A percentile compares a stretch with the other conserved stretches of the same genome.
These are phyloP conservation scores for Apoda limacodes DNA, from an alignment of 2,888 invertebrate genomes.

Conservation along the genomic window DNA sequence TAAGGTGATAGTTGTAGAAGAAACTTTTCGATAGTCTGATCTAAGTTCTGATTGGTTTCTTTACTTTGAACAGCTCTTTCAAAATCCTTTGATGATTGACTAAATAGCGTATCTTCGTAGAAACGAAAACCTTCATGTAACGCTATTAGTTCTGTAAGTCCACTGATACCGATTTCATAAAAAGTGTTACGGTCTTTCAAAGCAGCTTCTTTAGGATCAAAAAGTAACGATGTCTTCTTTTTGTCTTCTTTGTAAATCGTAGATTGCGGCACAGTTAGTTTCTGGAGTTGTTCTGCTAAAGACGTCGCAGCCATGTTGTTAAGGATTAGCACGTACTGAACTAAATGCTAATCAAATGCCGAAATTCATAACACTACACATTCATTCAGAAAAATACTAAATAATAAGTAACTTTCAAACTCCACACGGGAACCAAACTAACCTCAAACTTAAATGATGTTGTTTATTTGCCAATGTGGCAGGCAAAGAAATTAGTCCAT, in stretches of 20 bases:
- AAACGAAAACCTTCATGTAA: slow-evolving; percentile 79
- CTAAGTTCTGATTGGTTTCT: slow-evolving; percentile 80
- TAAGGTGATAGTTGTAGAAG: slow-evolving; percentile 88
- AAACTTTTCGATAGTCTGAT: slow-evolving; percentile 82
- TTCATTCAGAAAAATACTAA: no score
- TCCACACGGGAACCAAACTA: no score
- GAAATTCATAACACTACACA: not conserved
- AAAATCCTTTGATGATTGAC: slow-evolving; percentile 78
- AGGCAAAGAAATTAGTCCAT: no score
- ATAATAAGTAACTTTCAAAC: no score
- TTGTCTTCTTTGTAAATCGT: slow-evolving; percentile 73
- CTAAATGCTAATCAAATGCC: no score
- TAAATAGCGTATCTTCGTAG: slow-evolving; percentile 83
- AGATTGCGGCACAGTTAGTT: slow-evolving; percentile 82
- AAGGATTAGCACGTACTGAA: no score
- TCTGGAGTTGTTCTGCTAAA: slow-evolving; percentile 82
- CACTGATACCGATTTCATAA: slow-evolving; percentile 87
- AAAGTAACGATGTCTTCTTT: slow-evolving; percentile 85
- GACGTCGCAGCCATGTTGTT: slow-evolving; percentile 70
- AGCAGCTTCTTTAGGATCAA: slow-evolving; percentile 91
- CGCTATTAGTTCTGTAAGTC: slow-evolving; percentile 83
- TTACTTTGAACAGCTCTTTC: slow-evolving; percentile 83
- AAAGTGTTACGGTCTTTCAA: slow-evolving; percentile 86
- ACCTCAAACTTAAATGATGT: no score
- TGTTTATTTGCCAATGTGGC: no score